Evolutionary conservation across 2,113 vertebrate species (phyloP), one percentile per base, ranked within the genome.

Genomic region (Regulus satrapa): DNA sequence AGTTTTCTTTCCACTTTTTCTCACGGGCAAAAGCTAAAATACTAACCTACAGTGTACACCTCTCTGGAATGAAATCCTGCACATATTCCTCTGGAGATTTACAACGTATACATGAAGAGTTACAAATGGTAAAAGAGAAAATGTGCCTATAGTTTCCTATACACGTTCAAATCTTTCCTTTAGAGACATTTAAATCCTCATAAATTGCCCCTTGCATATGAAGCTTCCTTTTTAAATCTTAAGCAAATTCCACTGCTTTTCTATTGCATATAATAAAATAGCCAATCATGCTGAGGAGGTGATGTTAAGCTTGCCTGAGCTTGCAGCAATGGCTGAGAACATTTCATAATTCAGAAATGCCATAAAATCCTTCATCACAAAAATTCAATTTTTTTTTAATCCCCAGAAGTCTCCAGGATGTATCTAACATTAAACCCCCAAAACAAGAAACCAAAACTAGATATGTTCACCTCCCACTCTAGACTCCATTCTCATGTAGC

Each of bases 201-300:
- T 85, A 96, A 97, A 96, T 97, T 96, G 63, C 66, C 85, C 83
- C 62, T 76, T 94, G 76, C 90, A 91, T 89, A 77, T 49, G 75
- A 94, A 94, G 89, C 67, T 91, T 96, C 94, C 67, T 92, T 96
- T 92, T 74, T 89, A 96, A 96, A 94, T 92, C 96, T 96, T 96
- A 92, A 94, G 78, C 68, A 96, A 97, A 96, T 96, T 95, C 86
- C 88, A 88, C 19, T 82, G 59, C 69, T 85, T 80, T 86, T 86
- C 88, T 85, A 71, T 62, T 89, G 88, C 83, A 94, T 94, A 95
- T 94, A 95, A 95, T 77, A 78, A 94, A 95, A 92, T 55, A 85
- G 82, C 88, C 89, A 83, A 13, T 88, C 82, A 74, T 81, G 87
- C 95, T 93, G 84, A 84, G 95, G 81, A 88, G 72, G 71, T 85